Percentiles rank a stretch among this genome's conserved stretches.
These are phyloP conservation scores for Adoxophyes honmai DNA, from an alignment of 1,140 invertebrate genomes.

Conservation along the genomic window DNA sequence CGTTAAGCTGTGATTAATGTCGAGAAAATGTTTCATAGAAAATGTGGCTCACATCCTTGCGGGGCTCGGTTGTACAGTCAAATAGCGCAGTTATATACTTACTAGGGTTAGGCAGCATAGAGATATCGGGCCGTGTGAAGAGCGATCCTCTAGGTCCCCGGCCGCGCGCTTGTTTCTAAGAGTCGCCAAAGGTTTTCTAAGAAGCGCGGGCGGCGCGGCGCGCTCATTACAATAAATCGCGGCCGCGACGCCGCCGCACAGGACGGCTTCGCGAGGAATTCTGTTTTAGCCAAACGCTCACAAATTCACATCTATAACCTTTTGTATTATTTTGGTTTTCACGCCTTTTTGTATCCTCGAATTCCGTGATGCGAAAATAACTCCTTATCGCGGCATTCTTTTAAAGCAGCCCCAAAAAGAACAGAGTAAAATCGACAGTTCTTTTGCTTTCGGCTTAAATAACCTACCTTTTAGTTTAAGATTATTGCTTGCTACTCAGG, in stretches of 20 bases:
- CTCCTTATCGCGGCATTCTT: slow-evolving; percentile 73
- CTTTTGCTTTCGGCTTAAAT: slow-evolving; percentile 63
- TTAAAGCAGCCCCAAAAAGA: slow-evolving; percentile 69
- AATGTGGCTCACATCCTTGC: neutral
- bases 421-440: slow-evolving; percentile 47
- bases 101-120: no score
- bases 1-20: neutral
- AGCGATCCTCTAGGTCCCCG: slow-evolving; percentile 24
- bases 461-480: slow-evolving; percentile 55
- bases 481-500: slow-evolving; percentile 52
- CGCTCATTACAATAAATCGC: slow-evolving; percentile 72
- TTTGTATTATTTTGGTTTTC: slow-evolving; percentile 76
- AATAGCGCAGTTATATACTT: no score
- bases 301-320: slow-evolving; percentile 73
- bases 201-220: slow-evolving; percentile 54
- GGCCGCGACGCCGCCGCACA: slow-evolving; percentile 57
- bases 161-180: slow-evolving; percentile 51
- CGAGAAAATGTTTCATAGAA: neutral
- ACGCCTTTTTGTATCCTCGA: slow-evolving; percentile 70
- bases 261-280: slow-evolving; percentile 68
- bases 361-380: slow-evolving; percentile 74
- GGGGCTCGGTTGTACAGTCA: neutral
- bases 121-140: slow-evolving; percentile 23
- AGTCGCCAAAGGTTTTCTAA: slow-evolving; percentile 61
- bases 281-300: slow-evolving; percentile 74